Base-by-base conservation (phyloP, 2,888 invertebrate genomes). In the Pycnomerus fuliginosus region DNA sequence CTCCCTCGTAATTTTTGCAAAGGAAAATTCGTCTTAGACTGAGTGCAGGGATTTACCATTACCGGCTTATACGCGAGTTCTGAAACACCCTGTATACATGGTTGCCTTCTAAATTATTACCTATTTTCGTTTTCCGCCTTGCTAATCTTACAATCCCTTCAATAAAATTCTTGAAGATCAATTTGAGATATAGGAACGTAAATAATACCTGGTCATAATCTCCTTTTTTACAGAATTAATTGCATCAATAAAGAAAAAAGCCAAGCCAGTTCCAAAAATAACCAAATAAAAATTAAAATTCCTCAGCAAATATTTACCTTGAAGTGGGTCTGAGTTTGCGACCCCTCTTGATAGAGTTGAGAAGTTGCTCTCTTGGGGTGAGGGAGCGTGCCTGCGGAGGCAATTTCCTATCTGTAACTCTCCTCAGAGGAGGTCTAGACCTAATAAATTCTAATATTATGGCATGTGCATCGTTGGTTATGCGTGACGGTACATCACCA, bases 401-500 rank as follows among this genome's bases (percentile, higher is more conserved):
- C 60, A 92, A 72, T 68, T 90, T 85, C 43, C 93, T 80, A 64
- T 93, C 91, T 33, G 90, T 87, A 34, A 86, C 92, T 80, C 93
- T 93, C 76, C 85, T 88, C 39, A 96, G 79, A 51, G 95, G 94
- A 44, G 96, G 95, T 69, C 96, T 81, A 67, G 94, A 94, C 69
- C 95, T 81, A 69, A 97, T 97, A 76, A 96, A 97, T 71, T 97
- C 95, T 67, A 97, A 81, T 68, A 96, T 96, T 74, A 96, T 83
- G 46, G 90, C 90, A 71, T 95, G 95, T 15, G 95, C 95, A 76
- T 95, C 94, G 75, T 93, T 93, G 73, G 90, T 92, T 42, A 93
- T 87, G 70, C 86, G 81, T 38, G 79, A 84, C 44, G 87, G 87
- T 65, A 90, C 82, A 71, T 85, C 83, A 32, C 90, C 90, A 68